Conservation (phyloP, 2,797 vertebrate species). For the Phalanger gymnotis region DNA sequence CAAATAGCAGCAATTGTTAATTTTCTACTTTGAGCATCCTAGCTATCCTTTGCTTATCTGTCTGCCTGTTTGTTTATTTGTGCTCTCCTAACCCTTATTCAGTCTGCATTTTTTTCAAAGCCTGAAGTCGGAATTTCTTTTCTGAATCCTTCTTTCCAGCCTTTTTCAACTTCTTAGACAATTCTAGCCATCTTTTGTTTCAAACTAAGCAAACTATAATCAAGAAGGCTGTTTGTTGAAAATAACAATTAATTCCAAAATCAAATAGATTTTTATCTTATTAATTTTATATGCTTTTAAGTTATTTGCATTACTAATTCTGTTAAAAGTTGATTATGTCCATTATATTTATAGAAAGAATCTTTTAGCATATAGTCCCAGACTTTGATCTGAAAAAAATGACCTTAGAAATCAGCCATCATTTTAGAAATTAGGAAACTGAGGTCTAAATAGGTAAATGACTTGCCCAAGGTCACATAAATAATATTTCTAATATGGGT, state of each 20-base stretch:
- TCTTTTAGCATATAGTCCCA: background rate
- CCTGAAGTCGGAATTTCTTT: background rate
- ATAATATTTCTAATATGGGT: background rate
- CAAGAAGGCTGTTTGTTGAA: background rate
- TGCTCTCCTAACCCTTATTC: background rate
- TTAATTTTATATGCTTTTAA: background rate
- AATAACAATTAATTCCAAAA: background rate
- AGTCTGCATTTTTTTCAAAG: background rate
- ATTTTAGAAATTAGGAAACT: background rate
- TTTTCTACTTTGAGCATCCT: background rate
- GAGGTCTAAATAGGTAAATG: background rate
- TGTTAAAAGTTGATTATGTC: background rate
- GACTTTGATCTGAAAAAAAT: background rate
- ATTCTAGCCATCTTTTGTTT: background rate
- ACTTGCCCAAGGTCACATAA: background rate
- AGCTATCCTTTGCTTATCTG: background rate
- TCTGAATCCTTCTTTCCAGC: background rate
- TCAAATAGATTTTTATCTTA: background rate
- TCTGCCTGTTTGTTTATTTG: background rate
- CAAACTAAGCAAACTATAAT: background rate
- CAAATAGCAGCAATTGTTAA: background rate
- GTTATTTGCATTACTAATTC: background rate
- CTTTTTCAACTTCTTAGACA: background rate
- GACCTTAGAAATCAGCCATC: background rate
- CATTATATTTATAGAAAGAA: background rate